Base-by-base conservation (phyloP, 2,888 invertebrate genomes). In the Epirrita christyi region DNA sequence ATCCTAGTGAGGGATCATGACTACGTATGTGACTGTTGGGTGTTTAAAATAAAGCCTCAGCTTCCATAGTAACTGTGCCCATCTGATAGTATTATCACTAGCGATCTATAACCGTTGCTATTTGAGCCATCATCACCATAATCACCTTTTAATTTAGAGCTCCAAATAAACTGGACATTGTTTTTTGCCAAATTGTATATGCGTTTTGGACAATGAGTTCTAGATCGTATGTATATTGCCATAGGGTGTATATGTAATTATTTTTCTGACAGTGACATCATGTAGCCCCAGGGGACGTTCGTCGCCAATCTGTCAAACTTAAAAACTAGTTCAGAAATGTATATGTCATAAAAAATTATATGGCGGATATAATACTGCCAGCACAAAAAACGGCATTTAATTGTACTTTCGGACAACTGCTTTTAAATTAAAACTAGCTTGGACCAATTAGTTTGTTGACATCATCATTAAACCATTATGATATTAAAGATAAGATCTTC, bases 291-390 rank as follows among this genome's bases (percentile, higher is more conserved):
- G 75, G 75, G 72, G 61, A 66, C 62, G 45, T 51, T 71, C 65
- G 67, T 66, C 68, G 71, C 52, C 70, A 74, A 80, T 80, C 76
- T 70, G 78, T 81, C 80, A 81, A 73, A 73, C 55, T 53, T 56
- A 54, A 59, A 56, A 54, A 71, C 71, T 66, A 70, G 69, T 71
- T 71, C 63, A 70, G 70, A 69, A 61, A 60, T 63, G 55, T 64
- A 60, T 48, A 32, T 56, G 51, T 45, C 48, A 63, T 45, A 64
- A 63, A 62, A 64, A 66, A 52, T 41, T 38, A 49, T 53, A 55
- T 55, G 58, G 50, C 59, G 54, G 50, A 53, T 59, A 49, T 45
- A 45, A 45, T 41, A 54, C 5, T 54, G 37, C 11, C 34, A 21
- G 15, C 3, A n/a, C 46, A 51, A 59, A 55, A 48, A 54, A 42